Conservation (phyloP, 2,797 vertebrate genomes). For the Lindbergichthys nudifrons region DNA sequence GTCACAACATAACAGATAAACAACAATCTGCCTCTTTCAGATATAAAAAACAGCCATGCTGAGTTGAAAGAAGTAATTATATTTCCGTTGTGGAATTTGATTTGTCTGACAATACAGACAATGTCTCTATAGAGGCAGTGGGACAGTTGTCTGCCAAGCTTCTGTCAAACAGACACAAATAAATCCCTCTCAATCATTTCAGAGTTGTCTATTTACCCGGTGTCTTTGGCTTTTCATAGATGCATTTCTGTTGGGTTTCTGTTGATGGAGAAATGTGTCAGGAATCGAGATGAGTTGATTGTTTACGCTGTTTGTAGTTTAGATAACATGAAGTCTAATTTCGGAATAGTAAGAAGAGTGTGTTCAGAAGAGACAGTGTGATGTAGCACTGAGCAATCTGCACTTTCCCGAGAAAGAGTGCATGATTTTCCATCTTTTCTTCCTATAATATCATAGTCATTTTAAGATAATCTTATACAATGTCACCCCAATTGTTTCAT, state of each 20-base stretch:
- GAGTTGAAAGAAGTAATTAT: conserved; percentile 41
- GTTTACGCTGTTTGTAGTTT: not conserved
- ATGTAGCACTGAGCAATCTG: not conserved
- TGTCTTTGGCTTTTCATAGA: not conserved
- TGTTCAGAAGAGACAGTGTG: not conserved
- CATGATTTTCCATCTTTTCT: not conserved
- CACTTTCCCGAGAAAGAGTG: not conserved
- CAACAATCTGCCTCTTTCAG: conserved; percentile 1
- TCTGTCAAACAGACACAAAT: conserved; percentile 50
- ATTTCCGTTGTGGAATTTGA: conserved; percentile 20
- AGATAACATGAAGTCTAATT: not conserved
- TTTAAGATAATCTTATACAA: not conserved
- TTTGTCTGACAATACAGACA: conserved; percentile 29
- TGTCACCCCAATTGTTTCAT: not conserved
- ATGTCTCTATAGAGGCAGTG: conserved; percentile 6
- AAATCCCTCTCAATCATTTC: conserved; percentile 36
- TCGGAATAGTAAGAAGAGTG: not conserved
- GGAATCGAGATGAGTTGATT: not conserved
- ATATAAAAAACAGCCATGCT: not conserved
- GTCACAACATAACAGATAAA: conserved; percentile 37
- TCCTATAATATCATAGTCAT: not conserved
- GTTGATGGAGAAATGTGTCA: conserved; percentile 13
- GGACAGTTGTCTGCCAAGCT: conserved; percentile 48
- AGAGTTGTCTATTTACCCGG: conserved; percentile 36
- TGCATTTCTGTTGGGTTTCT: conserved; percentile 11